Evolutionary conservation across 2,888 invertebrate genomes (phyloP).

Genomic region (Polydrusus tereticollis): DNA sequence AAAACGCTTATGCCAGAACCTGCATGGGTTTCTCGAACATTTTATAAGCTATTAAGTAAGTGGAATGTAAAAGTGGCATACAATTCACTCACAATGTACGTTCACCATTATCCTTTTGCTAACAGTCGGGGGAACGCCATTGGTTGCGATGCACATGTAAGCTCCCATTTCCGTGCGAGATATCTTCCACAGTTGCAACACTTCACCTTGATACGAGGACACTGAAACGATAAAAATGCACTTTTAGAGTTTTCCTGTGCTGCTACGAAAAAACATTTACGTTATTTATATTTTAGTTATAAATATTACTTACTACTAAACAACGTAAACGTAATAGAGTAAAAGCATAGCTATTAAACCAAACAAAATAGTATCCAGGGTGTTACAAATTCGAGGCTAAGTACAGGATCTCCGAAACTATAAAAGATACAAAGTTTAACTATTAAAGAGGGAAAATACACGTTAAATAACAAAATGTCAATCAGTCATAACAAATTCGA

Average conservation of each 20-base stretch:
- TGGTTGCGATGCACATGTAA: constrained; percentile 91
- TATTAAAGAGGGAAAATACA: too few species aligned
- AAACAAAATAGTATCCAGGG: too few species aligned
- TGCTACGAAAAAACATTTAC: not conserved
- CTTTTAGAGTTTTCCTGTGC: constrained; percentile 1
- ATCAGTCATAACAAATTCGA: too few species aligned
- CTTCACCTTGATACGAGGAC: constrained; percentile 80
- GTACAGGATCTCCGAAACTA: too few species aligned
- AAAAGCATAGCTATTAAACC: too few species aligned
- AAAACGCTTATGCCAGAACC: too few species aligned
- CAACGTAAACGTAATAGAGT: too few species aligned
- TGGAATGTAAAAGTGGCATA: not conserved
- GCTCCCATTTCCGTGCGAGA: constrained; percentile 91
- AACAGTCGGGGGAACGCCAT: constrained; percentile 88
- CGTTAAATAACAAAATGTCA: too few species aligned
- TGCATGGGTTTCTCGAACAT: not conserved
- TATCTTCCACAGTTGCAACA: constrained; percentile 82
- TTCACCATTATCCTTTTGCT: constrained; percentile 90
- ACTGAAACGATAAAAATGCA: constrained; percentile 68
- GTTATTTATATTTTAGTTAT: not conserved
- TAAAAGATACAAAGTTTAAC: too few species aligned
- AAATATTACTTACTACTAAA: too few species aligned
- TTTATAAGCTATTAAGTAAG: not conserved
- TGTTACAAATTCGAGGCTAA: too few species aligned
- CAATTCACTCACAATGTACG: constrained; percentile 86